Evolutionary conservation across 1,140 invertebrate genomes (phyloP).

Genomic region (Nasonia vitripennis): DNA sequence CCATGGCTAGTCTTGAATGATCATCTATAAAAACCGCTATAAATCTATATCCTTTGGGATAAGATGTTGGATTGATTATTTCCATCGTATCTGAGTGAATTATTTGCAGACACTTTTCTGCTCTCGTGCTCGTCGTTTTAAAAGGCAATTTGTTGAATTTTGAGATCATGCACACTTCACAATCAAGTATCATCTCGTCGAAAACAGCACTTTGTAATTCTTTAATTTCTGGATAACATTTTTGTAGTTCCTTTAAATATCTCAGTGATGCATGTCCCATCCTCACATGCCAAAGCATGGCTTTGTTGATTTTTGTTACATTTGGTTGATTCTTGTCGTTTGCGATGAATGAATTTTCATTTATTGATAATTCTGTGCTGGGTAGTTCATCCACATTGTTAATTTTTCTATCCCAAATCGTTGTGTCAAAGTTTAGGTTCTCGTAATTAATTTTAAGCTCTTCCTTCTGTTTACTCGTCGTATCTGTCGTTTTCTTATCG

Average conservation of each 20-base stretch:
- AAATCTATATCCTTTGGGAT: constrained; percentile 28
- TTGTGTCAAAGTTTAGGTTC: too few relatives aligned
- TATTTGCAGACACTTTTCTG: constrained; percentile 23
- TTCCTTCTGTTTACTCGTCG: too few relatives aligned
- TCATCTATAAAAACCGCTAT: constrained; percentile 43
- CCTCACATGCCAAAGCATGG: constrained; percentile 52
- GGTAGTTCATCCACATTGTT: too few relatives aligned
- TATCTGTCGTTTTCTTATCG: too few relatives aligned
- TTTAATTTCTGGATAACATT: constrained; percentile 8
- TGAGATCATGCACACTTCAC: constrained; percentile 43
- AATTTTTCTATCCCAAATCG: too few relatives aligned
- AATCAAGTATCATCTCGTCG: constrained; percentile 47
- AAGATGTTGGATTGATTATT: constrained; percentile 37
- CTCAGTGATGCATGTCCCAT: constrained; percentile 46
- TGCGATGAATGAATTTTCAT: not conserved
- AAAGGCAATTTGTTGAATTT: constrained; percentile 40
- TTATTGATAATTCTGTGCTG: too few relatives aligned
- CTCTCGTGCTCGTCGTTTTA: constrained; percentile 32
- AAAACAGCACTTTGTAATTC: constrained; percentile 42
- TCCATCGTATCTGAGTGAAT: constrained; percentile 52
- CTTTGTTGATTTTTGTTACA: constrained; percentile 26
- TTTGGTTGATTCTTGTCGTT: not conserved
- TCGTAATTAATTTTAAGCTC: too few relatives aligned
- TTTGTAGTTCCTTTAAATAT: constrained; percentile 51
- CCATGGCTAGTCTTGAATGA: constrained; percentile 16